phyloP scores from a whole-genome alignment of 2,888 invertebrate species.

The Parnassius mnemosyne region DNA sequence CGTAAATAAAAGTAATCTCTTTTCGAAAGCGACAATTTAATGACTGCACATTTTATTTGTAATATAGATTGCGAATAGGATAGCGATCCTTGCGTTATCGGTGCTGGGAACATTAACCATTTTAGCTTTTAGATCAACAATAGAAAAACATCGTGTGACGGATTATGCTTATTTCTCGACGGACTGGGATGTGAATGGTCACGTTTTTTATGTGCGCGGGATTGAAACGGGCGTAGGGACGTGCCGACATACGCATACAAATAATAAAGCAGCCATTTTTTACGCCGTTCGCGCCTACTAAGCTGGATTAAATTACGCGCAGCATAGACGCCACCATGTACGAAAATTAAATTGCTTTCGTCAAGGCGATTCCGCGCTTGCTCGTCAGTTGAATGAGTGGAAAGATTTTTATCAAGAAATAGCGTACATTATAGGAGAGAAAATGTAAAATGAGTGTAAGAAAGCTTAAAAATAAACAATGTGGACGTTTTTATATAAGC shows the following conservation, averaged over 20 bases:
- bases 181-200: conserved; percentile 58
- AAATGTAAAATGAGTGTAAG: no score
- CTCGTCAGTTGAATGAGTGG: conserved; percentile 19
- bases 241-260: conserved; percentile 58
- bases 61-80: conserved; percentile 49
- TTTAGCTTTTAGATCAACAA: conserved; percentile 48
- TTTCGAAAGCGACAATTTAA: conserved; percentile 41
- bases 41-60: conserved; percentile 44
- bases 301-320: conserved; percentile 51
- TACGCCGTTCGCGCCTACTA: conserved; percentile 42
- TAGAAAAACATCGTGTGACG: conserved; percentile 44
- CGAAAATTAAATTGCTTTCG: conserved; percentile 40
- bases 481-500: no score
- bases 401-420: conserved; percentile 21
- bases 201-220: conserved; percentile 64
- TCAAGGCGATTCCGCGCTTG: conserved; percentile 21
- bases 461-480: no score
- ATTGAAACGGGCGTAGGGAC: conserved; percentile 58
- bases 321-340: conserved; percentile 46
- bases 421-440: no score
- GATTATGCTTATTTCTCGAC: conserved; percentile 58
- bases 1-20: conserved; percentile 47
- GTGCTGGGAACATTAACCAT: conserved; percentile 41
- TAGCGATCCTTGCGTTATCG: conserved; percentile 31
- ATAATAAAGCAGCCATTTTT: conserved; percentile 48